These are phyloP conservation scores for Patella depressa DNA, from an alignment of 2,888 invertebrate genomes.

Conservation along the genomic window DNA sequence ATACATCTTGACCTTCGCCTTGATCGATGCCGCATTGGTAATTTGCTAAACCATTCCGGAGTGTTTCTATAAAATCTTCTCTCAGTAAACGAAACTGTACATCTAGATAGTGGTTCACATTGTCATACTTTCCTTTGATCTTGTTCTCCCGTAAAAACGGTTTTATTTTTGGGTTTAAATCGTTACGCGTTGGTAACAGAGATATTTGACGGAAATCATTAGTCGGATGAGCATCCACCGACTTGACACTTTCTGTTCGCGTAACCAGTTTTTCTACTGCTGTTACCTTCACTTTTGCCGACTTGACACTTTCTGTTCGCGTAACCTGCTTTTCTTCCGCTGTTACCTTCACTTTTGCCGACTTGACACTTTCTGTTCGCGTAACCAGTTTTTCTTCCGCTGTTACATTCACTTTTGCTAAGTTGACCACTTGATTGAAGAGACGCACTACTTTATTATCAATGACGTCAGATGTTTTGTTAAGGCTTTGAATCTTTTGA, in stretches of 20 bases:
- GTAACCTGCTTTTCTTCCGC: no score
- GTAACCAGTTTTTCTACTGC: no score
- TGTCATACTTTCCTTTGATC: slow-evolving; percentile 76
- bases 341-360: slow-evolving; percentile 7
- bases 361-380: background rate
- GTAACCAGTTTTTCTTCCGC: no score
- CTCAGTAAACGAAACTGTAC: slow-evolving; percentile 81
- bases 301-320: background rate
- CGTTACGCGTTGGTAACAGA: slow-evolving; percentile 60
- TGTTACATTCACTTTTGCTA: no score
- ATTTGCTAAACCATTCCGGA: slow-evolving; percentile 78
- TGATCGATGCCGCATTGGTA: slow-evolving; percentile 66
- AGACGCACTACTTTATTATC: no score
- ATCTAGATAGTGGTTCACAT: slow-evolving; percentile 81
- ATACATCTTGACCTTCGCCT: slow-evolving; percentile 35
- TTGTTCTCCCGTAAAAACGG: slow-evolving; percentile 76
- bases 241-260: background rate
- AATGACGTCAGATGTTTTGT: no score
- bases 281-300: slow-evolving; percentile 6
- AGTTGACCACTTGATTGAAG: slow-evolving; percentile 5
- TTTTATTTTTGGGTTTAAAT: slow-evolving; percentile 55
- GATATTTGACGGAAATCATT: slow-evolving; percentile 67
- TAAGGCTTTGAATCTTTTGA: no score
- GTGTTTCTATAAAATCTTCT: slow-evolving; percentile 84
- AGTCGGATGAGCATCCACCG: slow-evolving; percentile 65